Conservation (phyloP, 2,797 vertebrate genomes). For the Crenichthys baileyi region DNA sequence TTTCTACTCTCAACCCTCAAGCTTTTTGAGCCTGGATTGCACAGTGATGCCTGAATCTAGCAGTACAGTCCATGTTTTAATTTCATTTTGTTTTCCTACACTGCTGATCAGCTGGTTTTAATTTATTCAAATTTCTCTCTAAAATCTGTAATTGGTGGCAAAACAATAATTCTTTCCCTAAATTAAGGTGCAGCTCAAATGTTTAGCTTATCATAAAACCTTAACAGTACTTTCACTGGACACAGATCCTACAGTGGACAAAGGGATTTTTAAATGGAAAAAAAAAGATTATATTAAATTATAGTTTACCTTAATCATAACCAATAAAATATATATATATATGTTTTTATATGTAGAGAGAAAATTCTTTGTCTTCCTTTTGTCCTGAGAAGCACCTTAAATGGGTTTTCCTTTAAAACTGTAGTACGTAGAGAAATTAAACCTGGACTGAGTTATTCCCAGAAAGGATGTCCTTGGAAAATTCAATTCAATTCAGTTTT, state of each 20-base stretch:
- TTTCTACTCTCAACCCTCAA: slow-evolving; percentile 65
- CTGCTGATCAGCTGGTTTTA: not conserved
- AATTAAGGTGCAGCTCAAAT: not conserved
- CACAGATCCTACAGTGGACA: not conserved
- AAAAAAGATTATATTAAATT: not conserved
- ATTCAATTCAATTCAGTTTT: too few relatives aligned
- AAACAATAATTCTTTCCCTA: not conserved
- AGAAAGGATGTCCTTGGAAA: not conserved
- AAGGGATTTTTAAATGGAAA: not conserved
- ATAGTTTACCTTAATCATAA: not conserved
- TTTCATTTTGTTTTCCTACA: not conserved
- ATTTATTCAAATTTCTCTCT: not conserved
- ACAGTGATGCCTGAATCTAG: slow-evolving; percentile 25
- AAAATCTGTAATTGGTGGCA: not conserved
- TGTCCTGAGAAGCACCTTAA: not conserved
- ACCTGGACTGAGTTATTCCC: not conserved
- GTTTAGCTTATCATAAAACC: not conserved
- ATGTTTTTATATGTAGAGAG: too few relatives aligned
- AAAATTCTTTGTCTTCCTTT: not conserved
- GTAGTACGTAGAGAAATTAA: not conserved
- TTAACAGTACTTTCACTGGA: not conserved
- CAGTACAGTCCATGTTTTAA: slow-evolving; percentile 12
- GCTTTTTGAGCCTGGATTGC: slow-evolving; percentile 49
- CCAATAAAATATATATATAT: too few relatives aligned
- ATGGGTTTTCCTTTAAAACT: not conserved